These are phyloP conservation scores for Elgaria multicarinata DNA, from an alignment of 2,113 vertebrate genomes.

Conservation along the genomic window DNA sequence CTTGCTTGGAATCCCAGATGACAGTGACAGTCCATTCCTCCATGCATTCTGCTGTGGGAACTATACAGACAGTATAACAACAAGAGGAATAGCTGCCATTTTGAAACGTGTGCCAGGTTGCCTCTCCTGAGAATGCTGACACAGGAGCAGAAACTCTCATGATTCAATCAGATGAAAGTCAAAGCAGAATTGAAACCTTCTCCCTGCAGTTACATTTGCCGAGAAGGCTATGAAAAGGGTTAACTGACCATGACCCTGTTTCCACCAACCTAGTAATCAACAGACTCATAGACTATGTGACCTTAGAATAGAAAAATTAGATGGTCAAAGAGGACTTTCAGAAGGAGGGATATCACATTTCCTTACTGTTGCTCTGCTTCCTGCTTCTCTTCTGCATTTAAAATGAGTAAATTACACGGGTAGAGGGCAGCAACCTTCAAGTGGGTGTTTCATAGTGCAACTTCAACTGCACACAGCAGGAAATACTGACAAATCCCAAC, in stretches of 20 bases:
- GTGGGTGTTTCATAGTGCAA: too few relatives aligned
- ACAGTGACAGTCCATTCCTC: neutral
- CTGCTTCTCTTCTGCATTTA: too few relatives aligned
- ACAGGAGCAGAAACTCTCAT: neutral
- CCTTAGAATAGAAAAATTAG: neutral
- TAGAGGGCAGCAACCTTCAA: too few relatives aligned
- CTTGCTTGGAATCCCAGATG: neutral
- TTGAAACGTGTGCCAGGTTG: neutral
- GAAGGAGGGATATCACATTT: too few relatives aligned
- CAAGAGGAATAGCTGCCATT: neutral
- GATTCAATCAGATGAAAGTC: neutral
- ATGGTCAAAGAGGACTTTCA: too few relatives aligned
- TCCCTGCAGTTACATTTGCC: neutral
- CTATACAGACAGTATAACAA: neutral
- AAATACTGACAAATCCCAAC: too few relatives aligned
- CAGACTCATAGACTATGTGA: neutral
- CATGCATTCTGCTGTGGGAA: neutral
- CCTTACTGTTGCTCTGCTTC: too few relatives aligned
- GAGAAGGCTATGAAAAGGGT: neutral
- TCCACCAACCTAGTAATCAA: neutral
- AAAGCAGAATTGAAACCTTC: neutral
- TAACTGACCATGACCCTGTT: neutral
- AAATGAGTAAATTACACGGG: too few relatives aligned
- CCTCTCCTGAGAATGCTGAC: neutral
- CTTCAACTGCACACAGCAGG: too few relatives aligned